Evolutionary conservation across 1,140 invertebrate species (phyloP).

Genomic region (Ptiloglossa arizonensis): DNA sequence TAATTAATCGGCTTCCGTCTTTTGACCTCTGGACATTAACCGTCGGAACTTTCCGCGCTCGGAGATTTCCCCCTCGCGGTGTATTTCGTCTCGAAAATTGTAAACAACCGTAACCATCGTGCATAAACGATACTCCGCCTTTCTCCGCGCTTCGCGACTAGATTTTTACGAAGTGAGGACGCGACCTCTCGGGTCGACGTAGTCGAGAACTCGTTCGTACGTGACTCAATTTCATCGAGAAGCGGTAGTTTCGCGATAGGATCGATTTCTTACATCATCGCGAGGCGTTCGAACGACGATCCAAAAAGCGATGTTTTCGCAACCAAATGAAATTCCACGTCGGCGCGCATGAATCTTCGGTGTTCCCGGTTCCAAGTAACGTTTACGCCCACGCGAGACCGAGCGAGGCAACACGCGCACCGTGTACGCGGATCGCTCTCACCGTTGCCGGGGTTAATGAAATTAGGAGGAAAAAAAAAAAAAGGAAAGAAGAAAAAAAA

Average conservation of each 20-base stretch:
- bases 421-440: background rate
- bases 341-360: background rate
- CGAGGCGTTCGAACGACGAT: background rate
- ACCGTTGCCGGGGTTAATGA: constrained; percentile 25
- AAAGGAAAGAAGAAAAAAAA: constrained; percentile 1
- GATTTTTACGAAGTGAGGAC: too few relatives aligned
- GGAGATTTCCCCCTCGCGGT: too few relatives aligned
- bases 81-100: too few relatives aligned
- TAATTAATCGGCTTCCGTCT: constrained; percentile 60
- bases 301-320: background rate
- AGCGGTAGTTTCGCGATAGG: background rate
- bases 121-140: too few relatives aligned
- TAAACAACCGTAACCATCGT: too few relatives aligned
- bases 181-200: too few relatives aligned
- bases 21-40: constrained; percentile 19
- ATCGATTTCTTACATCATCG: background rate
- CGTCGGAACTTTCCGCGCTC: too few relatives aligned
- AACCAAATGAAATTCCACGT: background rate
- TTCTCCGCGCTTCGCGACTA: too few relatives aligned
- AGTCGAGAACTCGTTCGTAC: too few relatives aligned
- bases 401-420: too few relatives aligned
- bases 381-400: background rate
- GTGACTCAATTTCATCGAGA: too few relatives aligned
- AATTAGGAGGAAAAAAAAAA: constrained; percentile 23
- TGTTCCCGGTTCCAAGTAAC: background rate